phyloP scores from a whole-genome alignment of 1,140 invertebrate species.

The Drosophila albomicans region DNA sequence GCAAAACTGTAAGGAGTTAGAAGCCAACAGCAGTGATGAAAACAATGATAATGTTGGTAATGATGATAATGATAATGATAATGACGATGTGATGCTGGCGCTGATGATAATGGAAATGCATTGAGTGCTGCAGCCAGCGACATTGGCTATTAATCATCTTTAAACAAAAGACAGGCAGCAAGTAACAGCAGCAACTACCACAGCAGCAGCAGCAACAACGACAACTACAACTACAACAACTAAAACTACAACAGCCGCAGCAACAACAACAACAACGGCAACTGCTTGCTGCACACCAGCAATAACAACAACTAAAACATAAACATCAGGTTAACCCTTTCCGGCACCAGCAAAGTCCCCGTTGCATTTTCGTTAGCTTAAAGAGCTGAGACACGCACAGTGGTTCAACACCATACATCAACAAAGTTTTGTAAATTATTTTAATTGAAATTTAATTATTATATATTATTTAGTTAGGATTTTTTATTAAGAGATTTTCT shows the following conservation, averaged over 20 bases:
- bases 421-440: neutral
- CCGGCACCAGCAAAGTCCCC: slow-evolving; percentile 44
- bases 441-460: neutral
- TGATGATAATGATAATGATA: slow-evolving; percentile 33
- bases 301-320: slow-evolving; percentile 73
- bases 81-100: slow-evolving; percentile 34
- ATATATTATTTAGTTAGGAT: neutral
- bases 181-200: slow-evolving; percentile 52
- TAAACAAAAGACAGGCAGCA: slow-evolving; percentile 74
- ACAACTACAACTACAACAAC: slow-evolving; percentile 35
- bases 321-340: slow-evolving; percentile 81
- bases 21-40: slow-evolving; percentile 31
- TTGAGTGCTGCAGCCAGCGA: slow-evolving; percentile 72
- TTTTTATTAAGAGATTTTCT: neutral
- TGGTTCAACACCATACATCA: slow-evolving; percentile 13
- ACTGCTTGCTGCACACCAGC: slow-evolving; percentile 45
- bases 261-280: slow-evolving; percentile 34
- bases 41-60: slow-evolving; percentile 8
- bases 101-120: slow-evolving; percentile 76
- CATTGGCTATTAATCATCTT: slow-evolving; percentile 83
- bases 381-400: slow-evolving; percentile 49
- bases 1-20: slow-evolving; percentile 57
- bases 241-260: slow-evolving; percentile 22
- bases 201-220: slow-evolving; percentile 44
- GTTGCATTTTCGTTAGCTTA: slow-evolving; percentile 65